Evolutionary conservation across 2,113 vertebrate genomes (phyloP).

Genomic region (Cyanistes caeruleus): DNA sequence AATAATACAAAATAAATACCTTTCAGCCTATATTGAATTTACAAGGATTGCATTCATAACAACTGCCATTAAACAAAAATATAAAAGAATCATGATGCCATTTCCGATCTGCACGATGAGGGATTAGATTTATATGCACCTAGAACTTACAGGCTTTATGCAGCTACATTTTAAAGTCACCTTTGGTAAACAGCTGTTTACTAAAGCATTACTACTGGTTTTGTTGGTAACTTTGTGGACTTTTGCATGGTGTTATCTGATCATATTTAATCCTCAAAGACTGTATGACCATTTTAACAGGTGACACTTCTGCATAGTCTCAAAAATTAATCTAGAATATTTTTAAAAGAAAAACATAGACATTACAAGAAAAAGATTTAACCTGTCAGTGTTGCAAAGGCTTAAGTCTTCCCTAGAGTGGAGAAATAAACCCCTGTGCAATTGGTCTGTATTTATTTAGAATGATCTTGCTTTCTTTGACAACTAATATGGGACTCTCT

Average conservation of each 20-base stretch:
- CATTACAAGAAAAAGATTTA: not conserved
- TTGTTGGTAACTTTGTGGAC: not conserved
- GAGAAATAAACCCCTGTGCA: not conserved
- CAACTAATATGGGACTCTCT: not conserved
- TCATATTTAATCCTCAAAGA: not conserved
- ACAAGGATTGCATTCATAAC: not conserved
- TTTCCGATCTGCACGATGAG: not conserved
- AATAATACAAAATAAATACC: not conserved
- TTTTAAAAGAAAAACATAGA: not conserved
- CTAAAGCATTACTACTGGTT: not conserved
- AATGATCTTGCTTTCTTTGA: not conserved
- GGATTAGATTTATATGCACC: fast-evolving
- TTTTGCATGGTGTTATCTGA: not conserved
- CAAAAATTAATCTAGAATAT: not conserved
- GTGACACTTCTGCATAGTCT: not conserved
- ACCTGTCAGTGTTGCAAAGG: not conserved
- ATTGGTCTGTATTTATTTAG: not conserved
- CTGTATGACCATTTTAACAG: not conserved
- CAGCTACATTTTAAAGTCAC: not conserved
- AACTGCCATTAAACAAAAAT: not conserved
- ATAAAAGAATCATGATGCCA: not conserved
- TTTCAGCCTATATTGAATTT: not conserved
- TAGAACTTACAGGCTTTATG: not conserved
- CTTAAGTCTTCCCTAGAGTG: not conserved
- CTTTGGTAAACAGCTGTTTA: not conserved